These are phyloP conservation scores for Contarinia nasturtii DNA, from an alignment of 1,140 invertebrate species.

Conservation along the genomic window DNA sequence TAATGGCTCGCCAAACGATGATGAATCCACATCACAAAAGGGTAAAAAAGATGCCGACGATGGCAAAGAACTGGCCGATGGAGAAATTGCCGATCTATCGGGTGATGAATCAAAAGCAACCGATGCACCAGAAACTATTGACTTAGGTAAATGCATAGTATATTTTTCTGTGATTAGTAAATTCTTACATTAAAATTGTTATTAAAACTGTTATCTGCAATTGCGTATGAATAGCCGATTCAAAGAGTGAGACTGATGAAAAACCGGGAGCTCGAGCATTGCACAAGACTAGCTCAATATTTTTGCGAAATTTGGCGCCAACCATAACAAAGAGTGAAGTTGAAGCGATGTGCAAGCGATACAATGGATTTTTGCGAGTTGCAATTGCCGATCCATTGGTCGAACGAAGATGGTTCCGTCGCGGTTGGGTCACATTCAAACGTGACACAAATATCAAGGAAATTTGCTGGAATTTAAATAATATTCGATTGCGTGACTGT, in stretches of 20 bases:
- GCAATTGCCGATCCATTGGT: conserved; percentile 92
- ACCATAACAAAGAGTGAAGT: conserved; percentile 93
- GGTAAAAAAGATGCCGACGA: conserved; percentile 8
- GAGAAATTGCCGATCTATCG: too few species aligned
- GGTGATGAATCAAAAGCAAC: too few species aligned
- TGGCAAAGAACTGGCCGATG: too few species aligned
- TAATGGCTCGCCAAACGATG: conserved; percentile 12
- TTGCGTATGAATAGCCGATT: conserved; percentile 4
- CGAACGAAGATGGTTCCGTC: conserved; percentile 83
- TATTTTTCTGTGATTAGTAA: too few species aligned
- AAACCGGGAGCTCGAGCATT: conserved; percentile 42
- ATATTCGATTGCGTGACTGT: conserved; percentile 66
- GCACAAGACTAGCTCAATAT: conserved; percentile 94
- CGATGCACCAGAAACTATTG: too few species aligned
- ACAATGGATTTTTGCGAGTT: conserved; percentile 88
- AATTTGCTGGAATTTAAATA: conserved; percentile 98
- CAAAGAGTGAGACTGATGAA: conserved; percentile 21
- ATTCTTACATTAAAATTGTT: too few species aligned
- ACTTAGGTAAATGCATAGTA: too few species aligned
- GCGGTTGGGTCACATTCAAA: conserved; percentile 97
- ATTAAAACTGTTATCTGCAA: too few species aligned
- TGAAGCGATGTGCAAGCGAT: conserved; percentile 89
- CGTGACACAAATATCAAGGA: conserved; percentile 96
- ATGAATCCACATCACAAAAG: conserved; percentile 7
- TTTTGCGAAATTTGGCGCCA: conserved; percentile 85